Evolutionary conservation across 2,797 vertebrate species (phyloP).

Genomic region (Choloepus didactylus): DNA sequence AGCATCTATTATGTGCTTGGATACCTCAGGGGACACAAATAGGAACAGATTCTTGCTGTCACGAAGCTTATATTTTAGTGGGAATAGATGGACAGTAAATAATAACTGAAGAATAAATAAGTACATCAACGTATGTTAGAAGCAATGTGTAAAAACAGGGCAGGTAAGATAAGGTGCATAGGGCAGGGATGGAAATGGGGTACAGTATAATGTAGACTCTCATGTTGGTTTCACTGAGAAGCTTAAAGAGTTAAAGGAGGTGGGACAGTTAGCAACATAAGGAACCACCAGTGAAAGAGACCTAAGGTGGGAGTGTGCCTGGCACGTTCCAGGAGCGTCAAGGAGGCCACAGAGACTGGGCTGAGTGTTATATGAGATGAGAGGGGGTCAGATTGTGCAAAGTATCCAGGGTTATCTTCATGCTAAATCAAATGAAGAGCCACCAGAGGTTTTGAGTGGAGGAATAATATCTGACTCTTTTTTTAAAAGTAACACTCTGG

Average conservation of each 20-base stretch:
- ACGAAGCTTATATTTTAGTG: neutral
- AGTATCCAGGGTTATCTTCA: neutral
- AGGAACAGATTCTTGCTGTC: neutral
- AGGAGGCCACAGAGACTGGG: neutral
- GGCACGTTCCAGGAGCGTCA: neutral
- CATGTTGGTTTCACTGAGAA: neutral
- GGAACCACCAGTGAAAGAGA: neutral
- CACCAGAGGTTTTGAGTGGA: neutral
- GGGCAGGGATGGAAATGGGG: neutral
- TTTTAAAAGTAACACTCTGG: constrained; percentile 20
- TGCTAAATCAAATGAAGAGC: neutral
- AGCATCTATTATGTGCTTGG: neutral
- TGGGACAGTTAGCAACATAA: neutral
- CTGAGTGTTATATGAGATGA: neutral
- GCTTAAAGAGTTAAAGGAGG: neutral
- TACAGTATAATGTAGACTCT: neutral
- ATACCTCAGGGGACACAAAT: neutral
- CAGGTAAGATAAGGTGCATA: neutral
- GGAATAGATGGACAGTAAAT: neutral
- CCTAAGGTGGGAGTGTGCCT: neutral
- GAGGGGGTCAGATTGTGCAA: neutral
- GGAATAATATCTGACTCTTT: neutral
- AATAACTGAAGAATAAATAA: neutral
- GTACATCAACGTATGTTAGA: too few relatives aligned
- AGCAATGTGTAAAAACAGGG: neutral